Base-by-base conservation (phyloP, 2,113 vertebrate genomes). In the Perca schrenkii region DNA sequence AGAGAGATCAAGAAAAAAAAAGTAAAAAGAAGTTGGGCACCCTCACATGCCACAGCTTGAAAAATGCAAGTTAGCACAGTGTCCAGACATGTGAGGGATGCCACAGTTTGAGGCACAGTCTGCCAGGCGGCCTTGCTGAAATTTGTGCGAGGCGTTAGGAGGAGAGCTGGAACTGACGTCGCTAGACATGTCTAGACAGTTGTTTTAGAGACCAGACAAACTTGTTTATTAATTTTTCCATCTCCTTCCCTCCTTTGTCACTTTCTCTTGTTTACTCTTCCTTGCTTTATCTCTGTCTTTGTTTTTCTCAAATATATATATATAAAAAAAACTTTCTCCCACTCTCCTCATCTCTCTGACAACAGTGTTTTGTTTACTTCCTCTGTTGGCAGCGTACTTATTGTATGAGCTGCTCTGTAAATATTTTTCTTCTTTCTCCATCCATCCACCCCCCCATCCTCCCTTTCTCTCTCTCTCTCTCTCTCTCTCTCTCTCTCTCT, bases 171-270 rank as follows among this genome's bases (percentile, higher is more conserved):
- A 83, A 76, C 21, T 25, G 73, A 70, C 11, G n/a, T 36, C 16
- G 46, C 74, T 53, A 84, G 80, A 85, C 91, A 49, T 91, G 94
- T 94, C 93, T 87, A 89, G 85, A 92, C 92, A 83, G 83, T 79
- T 85, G 82, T 90, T 91, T 43, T 77, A 77, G 34, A 81, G 65
- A 92, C 80, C 73, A 86, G 88, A 70, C 74, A 76, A 92, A 94
- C 89, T 88, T 64, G 89, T 93, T 91, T 85, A 67, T 87, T 79
- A 63, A 76, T 85, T 77, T 76, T 34, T 84, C 66, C 65, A 61
- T 68, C 53, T 85, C 63, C 14, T 31, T 89, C 58, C 70, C 50
- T 25, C 68, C 50, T 73, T 62, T 72, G 46, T 69, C 74, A 71
- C 62, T 84, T 58, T 70, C 17, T 22, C 68, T 36, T 75, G 61